These are phyloP conservation scores for Biston betularia DNA, from an alignment of 2,888 invertebrate genomes.

Conservation along the genomic window DNA sequence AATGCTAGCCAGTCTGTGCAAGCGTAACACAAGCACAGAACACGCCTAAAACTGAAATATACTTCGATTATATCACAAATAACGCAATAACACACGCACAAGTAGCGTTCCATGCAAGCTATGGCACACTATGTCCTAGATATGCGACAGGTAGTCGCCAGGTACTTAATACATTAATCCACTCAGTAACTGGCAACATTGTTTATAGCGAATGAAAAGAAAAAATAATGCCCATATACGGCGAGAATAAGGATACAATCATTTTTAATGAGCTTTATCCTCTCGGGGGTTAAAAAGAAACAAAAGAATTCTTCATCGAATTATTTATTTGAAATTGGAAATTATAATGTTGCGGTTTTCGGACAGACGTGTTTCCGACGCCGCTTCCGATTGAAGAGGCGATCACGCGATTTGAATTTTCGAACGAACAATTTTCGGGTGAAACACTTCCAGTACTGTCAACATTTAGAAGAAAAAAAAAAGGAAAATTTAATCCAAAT, in stretches of 20 bases:
- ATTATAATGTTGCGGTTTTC: slow-evolving; percentile 81
- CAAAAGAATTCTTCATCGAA: slow-evolving; percentile 68
- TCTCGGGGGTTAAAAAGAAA: slow-evolving; percentile 62
- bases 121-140: slow-evolving; percentile 82
- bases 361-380: slow-evolving; percentile 82
- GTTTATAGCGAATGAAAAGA: slow-evolving; percentile 56
- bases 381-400: slow-evolving; percentile 73
- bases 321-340: slow-evolving; percentile 83
- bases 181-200: slow-evolving; percentile 59
- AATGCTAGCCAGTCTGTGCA: slow-evolving; percentile 39
- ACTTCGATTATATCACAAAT: slow-evolving; percentile 76
- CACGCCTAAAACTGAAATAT: slow-evolving; percentile 59
- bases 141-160: slow-evolving; percentile 75
- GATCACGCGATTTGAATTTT: slow-evolving; percentile 76
- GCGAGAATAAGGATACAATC: slow-evolving; percentile 57
- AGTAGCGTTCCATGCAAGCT: slow-evolving; percentile 73
- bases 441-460: slow-evolving; percentile 44
- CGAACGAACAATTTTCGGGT: slow-evolving; percentile 49
- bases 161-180: slow-evolving; percentile 61
- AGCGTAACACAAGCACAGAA: slow-evolving; percentile 41
- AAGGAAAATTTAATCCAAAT: slow-evolving; percentile 28
- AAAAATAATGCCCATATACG: slow-evolving; percentile 52
- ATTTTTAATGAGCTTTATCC: slow-evolving; percentile 59
- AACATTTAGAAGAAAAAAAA: slow-evolving; percentile 51
- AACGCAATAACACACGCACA: slow-evolving; percentile 75